Percentiles rank a stretch among this genome's conserved stretches.
Evolutionary conservation across 2,888 invertebrate species (phyloP).

Genomic region (Pristionchus entomophagus): DNA sequence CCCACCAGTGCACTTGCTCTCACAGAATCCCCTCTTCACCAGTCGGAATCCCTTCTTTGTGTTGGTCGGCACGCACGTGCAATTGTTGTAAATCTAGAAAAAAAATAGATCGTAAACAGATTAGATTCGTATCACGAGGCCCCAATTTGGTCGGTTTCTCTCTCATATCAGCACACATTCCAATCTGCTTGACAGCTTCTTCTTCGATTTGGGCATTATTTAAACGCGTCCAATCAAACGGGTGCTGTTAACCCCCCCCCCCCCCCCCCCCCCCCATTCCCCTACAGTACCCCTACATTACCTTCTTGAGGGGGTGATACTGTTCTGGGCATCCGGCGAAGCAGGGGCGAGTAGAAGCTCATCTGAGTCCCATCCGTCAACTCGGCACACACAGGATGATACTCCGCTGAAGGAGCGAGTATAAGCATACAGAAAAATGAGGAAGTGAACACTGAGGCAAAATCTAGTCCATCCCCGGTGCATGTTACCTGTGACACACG

Average conservation of each 20-base stretch:
- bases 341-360: conserved; percentile 95
- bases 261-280: background rate
- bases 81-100: conserved; percentile 80
- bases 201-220: too few relatives aligned
- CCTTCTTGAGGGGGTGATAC: conserved; percentile 66
- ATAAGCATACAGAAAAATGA: too few relatives aligned
- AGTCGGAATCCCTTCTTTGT: conserved; percentile 61
- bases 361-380: conserved; percentile 83
- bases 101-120: too few relatives aligned
- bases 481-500: too few relatives aligned
- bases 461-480: too few relatives aligned
- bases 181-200: too few relatives aligned
- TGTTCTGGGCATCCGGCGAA: conserved; percentile 90
- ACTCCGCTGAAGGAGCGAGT: conserved; percentile 78
- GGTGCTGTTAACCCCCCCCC: too few relatives aligned
- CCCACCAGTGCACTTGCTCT: conserved; percentile 75
- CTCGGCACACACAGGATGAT: conserved; percentile 92
- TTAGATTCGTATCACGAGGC: too few relatives aligned
- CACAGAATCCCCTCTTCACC: conserved; percentile 73
- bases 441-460: too few relatives aligned
- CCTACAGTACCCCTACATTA: conserved; percentile 27
- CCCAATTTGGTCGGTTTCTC: too few relatives aligned
- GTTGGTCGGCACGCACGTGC: conserved; percentile 79
- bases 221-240: too few relatives aligned
- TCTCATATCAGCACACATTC: too few relatives aligned